Conservation (phyloP, 2,113 vertebrate genomes). For the Carassius carassius region DNA sequence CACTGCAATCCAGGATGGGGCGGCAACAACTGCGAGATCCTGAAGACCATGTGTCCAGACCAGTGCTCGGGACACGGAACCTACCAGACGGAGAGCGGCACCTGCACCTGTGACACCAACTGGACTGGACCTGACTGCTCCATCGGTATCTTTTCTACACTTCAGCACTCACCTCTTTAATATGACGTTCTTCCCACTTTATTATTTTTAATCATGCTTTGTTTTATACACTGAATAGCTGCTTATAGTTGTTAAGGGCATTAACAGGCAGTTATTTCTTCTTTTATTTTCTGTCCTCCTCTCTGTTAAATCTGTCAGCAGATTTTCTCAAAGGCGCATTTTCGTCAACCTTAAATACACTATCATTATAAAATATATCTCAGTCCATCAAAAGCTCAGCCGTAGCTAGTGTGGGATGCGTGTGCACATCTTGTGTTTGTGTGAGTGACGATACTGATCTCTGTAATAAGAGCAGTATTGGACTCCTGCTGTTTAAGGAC, state of each 20-base stretch:
- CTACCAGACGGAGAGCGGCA: constrained; percentile 85
- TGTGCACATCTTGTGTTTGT: constrained; percentile 29
- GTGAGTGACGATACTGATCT: constrained; percentile 39
- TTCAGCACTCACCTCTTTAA: neutral
- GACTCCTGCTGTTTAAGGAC: constrained; percentile 46
- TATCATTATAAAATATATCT: constrained; percentile 27
- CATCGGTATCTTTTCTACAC: constrained; percentile 75
- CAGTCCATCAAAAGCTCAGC: constrained; percentile 28
- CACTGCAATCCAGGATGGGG: constrained; percentile 95
- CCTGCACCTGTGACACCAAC: constrained; percentile 90
- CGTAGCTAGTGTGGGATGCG: neutral
- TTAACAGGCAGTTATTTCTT: constrained; percentile 18
- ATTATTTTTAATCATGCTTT: neutral
- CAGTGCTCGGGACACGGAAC: constrained; percentile 97
- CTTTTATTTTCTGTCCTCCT: neutral
- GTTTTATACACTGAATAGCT: neutral
- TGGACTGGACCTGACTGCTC: constrained; percentile 97
- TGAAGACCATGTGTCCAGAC: constrained; percentile 95
- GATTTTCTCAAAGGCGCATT: neutral
- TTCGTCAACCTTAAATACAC: constrained; percentile 27
- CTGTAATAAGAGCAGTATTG: constrained; percentile 47
- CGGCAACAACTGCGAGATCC: constrained; percentile 89
- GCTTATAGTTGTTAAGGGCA: constrained; percentile 12
- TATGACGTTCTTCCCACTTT: neutral
- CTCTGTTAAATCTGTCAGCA: constrained; percentile 7